Conservation (phyloP, 2,888 invertebrate genomes). For the Dryadula phaetusa region DNA sequence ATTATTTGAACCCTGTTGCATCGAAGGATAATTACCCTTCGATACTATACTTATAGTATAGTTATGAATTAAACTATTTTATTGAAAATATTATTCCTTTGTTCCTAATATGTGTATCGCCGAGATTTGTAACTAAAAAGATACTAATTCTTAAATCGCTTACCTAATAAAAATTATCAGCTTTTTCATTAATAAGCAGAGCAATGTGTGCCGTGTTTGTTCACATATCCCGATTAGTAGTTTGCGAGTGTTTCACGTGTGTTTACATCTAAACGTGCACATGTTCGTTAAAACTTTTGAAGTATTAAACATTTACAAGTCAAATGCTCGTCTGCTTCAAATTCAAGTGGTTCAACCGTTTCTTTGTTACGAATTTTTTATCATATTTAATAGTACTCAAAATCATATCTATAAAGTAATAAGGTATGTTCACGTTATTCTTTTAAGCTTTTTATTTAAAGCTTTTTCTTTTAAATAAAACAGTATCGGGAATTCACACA, state of each 20-base stretch:
- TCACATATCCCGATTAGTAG: conserved; percentile 34
- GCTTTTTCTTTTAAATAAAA: background rate
- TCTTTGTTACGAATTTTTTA: conserved; percentile 6
- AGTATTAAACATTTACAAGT: conserved; percentile 42
- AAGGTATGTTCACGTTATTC: background rate
- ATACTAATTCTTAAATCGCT: no score
- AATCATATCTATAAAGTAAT: conserved; percentile 18
- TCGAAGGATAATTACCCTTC: no score
- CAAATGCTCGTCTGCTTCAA: conserved; percentile 24
- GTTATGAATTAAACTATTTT: no score
- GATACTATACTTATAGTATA: no score
- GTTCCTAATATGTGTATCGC: no score
- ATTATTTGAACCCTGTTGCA: no score
- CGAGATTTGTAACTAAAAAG: no score
- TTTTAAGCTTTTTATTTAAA: background rate
- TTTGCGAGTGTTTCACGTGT: conserved; percentile 38
- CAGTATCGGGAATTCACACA: conserved; percentile 30
- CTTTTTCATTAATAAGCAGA: conserved; percentile 16
- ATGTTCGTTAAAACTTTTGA: conserved; percentile 42
- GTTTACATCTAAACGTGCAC: conserved; percentile 42
- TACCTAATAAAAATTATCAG: background rate
- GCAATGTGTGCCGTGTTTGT: conserved; percentile 30
- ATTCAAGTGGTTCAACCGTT: conserved; percentile 35
- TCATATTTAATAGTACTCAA: background rate
- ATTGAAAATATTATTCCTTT: no score